These are phyloP conservation scores for Latheticus oryzae DNA, from an alignment of 2,888 invertebrate genomes.

Conservation along the genomic window DNA sequence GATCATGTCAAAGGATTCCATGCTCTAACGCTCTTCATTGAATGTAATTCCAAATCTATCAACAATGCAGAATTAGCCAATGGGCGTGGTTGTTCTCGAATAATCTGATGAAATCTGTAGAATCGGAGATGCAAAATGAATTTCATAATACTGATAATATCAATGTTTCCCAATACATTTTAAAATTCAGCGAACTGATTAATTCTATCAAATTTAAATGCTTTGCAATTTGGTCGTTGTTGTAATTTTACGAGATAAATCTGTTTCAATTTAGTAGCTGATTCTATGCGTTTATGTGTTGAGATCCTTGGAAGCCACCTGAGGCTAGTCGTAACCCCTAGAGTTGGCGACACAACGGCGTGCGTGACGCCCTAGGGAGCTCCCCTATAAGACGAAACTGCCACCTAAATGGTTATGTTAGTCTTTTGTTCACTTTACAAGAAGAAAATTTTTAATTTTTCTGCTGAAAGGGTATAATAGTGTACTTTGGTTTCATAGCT, in stretches of 20 bases:
- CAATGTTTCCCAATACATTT: too few relatives aligned
- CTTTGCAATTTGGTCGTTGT: constrained; percentile 1
- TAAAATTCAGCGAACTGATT: too few relatives aligned
- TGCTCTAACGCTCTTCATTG: constrained; percentile 50
- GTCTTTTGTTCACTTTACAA: constrained; percentile 50
- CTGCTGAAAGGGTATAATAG: constrained; percentile 50
- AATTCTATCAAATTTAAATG: constrained; percentile 7
- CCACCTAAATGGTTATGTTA: constrained; percentile 52
- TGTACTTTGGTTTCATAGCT: constrained; percentile 46
- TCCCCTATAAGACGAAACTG: constrained; percentile 43
- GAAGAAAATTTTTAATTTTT: constrained; percentile 51
- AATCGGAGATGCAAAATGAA: constrained; percentile 43
- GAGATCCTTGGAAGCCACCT: constrained; percentile 46
- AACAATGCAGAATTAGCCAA: constrained; percentile 56
- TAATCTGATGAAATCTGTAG: constrained; percentile 40
- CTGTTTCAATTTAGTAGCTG: constrained; percentile 41
- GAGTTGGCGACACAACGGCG: constrained; percentile 52
- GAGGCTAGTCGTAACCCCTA: constrained; percentile 47
- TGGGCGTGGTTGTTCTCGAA: constrained; percentile 42
- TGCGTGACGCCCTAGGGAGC: constrained; percentile 47
- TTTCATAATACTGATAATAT: too few relatives aligned
- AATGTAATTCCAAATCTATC: constrained; percentile 56
- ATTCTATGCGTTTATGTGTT: constrained; percentile 39
- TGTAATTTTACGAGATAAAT: constrained; percentile 36
- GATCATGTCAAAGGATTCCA: constrained; percentile 55